These are phyloP conservation scores for Zoanthus sociatus DNA, from an alignment of 92 coral and sea anemone species.

Conservation along the genomic window DNA sequence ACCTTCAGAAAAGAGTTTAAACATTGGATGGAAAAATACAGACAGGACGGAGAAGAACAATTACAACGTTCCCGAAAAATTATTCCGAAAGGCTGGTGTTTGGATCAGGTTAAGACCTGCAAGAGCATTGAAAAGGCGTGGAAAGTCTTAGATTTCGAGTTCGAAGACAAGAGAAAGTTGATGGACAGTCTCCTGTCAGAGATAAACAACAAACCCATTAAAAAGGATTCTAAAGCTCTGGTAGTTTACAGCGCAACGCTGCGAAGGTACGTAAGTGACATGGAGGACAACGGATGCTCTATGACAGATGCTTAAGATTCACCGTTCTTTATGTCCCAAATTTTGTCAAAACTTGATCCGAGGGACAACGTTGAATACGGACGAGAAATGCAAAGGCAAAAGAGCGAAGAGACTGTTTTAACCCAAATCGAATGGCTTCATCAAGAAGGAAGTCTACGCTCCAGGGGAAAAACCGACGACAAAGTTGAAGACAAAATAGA, in stretches of 20 bases:
- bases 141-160: conserved; percentile 14
- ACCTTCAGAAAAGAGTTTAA: conserved; percentile 22
- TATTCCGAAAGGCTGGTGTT: conserved; percentile 39
- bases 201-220: background rate
- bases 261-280: conserved; percentile 58
- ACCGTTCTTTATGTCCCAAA: conserved; percentile 77
- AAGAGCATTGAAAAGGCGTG: conserved; percentile 33
- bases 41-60: conserved; percentile 31
- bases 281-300: conserved; percentile 79
- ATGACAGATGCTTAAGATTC: conserved; percentile 66
- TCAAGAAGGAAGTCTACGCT: conserved; percentile 71
- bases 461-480: conserved; percentile 56
- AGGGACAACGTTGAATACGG: conserved; percentile 70
- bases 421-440: background rate
- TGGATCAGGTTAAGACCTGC: conserved; percentile 35
- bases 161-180: background rate
- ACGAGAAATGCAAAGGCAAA: conserved; percentile 67
- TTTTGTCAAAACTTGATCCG: conserved; percentile 66
- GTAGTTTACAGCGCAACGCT: conserved; percentile 16
- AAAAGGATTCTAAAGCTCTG: conserved; percentile 11
- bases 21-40: conserved; percentile 1
- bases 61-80: conserved; percentile 30
- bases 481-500: conserved; percentile 14
- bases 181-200: conserved; percentile 35
- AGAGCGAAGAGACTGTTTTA: conserved; percentile 65